Evolutionary conservation across 92 coral and sea anemone genomes (phyloP).

Genomic region (Ricordea florida): DNA sequence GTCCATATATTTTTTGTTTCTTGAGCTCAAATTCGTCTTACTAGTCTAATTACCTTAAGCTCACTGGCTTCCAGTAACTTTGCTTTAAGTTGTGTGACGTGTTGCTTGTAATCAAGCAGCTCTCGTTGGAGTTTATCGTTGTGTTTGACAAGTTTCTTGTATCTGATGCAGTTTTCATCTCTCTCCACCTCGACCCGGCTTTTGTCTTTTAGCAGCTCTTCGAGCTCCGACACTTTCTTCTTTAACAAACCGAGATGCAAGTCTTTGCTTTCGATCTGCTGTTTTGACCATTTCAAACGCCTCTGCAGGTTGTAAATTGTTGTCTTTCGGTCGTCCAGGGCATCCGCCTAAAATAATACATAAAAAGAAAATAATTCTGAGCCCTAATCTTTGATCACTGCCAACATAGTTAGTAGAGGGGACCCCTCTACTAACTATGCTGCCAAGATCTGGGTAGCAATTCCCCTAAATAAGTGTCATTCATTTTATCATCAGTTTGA

Average conservation of each 20-base stretch:
- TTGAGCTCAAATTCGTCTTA: neutral
- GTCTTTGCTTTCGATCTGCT: conserved; percentile 96
- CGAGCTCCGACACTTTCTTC: conserved; percentile 86
- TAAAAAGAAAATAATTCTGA: neutral
- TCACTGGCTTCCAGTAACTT: conserved; percentile 87
- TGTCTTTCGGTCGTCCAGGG: conserved; percentile 92
- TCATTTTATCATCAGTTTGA: too few species aligned
- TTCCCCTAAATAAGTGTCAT: too few species aligned
- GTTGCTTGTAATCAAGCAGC: conserved; percentile 84
- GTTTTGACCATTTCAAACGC: conserved; percentile 95
- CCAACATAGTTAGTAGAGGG: neutral
- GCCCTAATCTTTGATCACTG: neutral
- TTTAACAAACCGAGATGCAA: conserved; percentile 84
- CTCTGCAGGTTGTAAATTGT: conserved; percentile 94
- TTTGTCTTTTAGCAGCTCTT: conserved; percentile 84
- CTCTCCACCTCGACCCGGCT: conserved; percentile 95
- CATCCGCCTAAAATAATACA: conserved; percentile 72
- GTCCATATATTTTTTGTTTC: neutral
- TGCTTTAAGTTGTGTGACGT: conserved; percentile 84
- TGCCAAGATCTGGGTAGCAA: too few species aligned
- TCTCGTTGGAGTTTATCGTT: conserved; percentile 95
- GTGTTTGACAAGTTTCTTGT: conserved; percentile 85
- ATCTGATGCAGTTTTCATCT: conserved; percentile 89
- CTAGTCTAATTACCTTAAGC: conserved; percentile 67
- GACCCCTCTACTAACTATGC: too few species aligned